Conservation (phyloP, 2,888 invertebrate genomes). For the Phyto melanocephala region DNA sequence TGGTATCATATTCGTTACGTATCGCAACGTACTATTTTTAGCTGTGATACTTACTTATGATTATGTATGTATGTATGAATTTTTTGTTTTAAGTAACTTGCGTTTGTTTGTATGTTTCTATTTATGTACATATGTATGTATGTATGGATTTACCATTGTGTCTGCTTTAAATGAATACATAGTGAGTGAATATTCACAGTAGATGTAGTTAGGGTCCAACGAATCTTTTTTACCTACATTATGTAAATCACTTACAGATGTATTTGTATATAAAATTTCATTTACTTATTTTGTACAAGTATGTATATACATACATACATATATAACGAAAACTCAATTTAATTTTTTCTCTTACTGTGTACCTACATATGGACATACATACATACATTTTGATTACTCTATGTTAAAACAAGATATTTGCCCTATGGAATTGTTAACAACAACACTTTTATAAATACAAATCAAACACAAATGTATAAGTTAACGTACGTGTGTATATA, state of each 20-base stretch:
- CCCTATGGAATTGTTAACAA: conserved; percentile 25
- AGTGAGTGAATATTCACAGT: too few species aligned
- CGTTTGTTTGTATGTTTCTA: conserved; percentile 15
- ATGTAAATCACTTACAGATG: neutral
- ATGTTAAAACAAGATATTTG: neutral
- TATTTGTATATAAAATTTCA: neutral
- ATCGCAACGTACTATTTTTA: conserved; percentile 15
- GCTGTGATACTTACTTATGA: too few species aligned
- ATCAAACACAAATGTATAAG: neutral
- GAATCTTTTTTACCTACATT: too few species aligned
- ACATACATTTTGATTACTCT: neutral
- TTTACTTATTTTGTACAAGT: neutral
- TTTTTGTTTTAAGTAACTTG: neutral
- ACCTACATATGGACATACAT: neutral
- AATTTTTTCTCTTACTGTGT: neutral
- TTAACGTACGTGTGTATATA: neutral
- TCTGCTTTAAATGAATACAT: too few species aligned
- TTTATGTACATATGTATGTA: neutral
- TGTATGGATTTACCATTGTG: neutral
- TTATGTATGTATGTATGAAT: neutral
- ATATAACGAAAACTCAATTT: conserved; percentile 1
- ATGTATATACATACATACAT: neutral
- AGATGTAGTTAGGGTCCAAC: too few species aligned
- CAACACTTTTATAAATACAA: neutral
- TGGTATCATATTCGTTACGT: conserved; percentile 19